Evolutionary conservation across 2,888 invertebrate species (phyloP), one percentile per base, ranked within the genome.

Genomic region (Galeruca laticollis): DNA sequence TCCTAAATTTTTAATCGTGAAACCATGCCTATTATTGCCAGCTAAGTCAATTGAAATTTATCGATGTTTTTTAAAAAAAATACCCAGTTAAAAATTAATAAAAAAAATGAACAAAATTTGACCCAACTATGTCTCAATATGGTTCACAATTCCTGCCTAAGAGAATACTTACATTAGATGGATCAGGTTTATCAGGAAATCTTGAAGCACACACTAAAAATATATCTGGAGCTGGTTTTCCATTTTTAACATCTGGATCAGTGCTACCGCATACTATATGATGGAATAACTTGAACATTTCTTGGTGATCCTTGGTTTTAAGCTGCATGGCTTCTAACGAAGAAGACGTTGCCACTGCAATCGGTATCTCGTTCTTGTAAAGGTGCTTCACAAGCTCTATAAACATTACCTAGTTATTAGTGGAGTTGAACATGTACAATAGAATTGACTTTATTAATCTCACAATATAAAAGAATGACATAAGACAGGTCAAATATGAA

Each of bases 191-290:
- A 73, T 88, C 88, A 1, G 86, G 81, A 81, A 92, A 92, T 65
- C 91, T 82, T 11, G 85, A 84, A 1, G 90, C 90, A 77, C 89
- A 89, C 5, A 92, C 87, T 15, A 90, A 83, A 82, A 91, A 93
- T 73, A 90, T 90, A 82, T 93, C 92, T 0, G 93, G 93, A 52
- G 87, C 87, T 3, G 93, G 93, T 85, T 93, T 93, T n/a, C 92
- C 92, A 52, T 87, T 81, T 77, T 88, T 88, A 0, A 93, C 90
- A 68, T 91, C 91, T 0, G 90, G 88, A 83, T 93, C 92, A 54
- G 88, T 87, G 47, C 89, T 88, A 8, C 90, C 90, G 67, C 89
- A 86, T 0, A 93, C 92, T 68, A 87, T 84, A 76, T 91, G 91
- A 74, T 87, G 81, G 78, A 90, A 89, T 68, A 88, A 75, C 8